These are phyloP conservation scores for Timema cristinae DNA, from an alignment of 2,888 invertebrate species.

Conservation along the genomic window DNA sequence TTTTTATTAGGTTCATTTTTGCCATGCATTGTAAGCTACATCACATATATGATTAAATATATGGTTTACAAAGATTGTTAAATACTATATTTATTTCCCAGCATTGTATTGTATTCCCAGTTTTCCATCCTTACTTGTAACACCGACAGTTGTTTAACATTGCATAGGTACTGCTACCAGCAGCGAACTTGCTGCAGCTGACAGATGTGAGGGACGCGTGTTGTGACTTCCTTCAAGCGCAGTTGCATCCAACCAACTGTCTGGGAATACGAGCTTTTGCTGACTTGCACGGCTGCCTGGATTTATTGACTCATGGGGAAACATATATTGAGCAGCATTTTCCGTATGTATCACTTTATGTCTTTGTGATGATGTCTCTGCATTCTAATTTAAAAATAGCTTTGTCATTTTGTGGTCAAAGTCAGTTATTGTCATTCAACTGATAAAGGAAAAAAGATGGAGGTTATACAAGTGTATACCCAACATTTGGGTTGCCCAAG, in stretches of 20 bases:
- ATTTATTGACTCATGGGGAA: conserved; percentile 74
- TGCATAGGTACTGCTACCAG: conserved; percentile 71
- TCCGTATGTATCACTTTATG: conserved; percentile 54
- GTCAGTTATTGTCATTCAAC: no score
- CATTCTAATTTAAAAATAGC: no score
- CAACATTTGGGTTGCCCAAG: no score
- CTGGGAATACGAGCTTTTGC: conserved; percentile 94
- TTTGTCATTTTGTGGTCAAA: no score
- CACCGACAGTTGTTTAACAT: conserved; percentile 14
- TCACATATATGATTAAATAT: no score
- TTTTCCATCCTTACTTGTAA: conserved; percentile 20
- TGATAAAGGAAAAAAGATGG: no score
- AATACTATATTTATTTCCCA: neutral
- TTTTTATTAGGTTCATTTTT: no score
- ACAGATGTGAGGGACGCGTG: conserved; percentile 84
- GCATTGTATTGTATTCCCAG: neutral
- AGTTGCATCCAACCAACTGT: conserved; percentile 91
- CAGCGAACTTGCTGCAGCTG: conserved; percentile 80
- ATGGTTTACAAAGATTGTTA: no score
- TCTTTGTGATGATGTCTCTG: no score
- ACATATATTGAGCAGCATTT: conserved; percentile 89
- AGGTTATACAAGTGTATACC: no score
- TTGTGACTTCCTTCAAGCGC: conserved; percentile 86
- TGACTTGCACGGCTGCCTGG: conserved; percentile 88
- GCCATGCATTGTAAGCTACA: no score